Conservation (phyloP, 2,113 vertebrate species). For the Gadus macrocephalus region DNA sequence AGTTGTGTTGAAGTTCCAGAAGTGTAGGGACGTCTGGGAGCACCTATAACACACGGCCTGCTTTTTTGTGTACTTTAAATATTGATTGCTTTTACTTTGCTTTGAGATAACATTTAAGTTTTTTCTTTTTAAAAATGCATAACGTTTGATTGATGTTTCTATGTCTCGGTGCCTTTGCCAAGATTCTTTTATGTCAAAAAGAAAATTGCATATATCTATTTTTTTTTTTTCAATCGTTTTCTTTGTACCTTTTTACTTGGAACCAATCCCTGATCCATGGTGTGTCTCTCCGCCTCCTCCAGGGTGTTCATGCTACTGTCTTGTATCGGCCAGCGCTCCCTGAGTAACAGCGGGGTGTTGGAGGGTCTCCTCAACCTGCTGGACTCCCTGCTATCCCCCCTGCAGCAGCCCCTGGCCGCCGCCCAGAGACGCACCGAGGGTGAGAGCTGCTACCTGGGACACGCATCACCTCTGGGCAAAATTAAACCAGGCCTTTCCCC, state of each 20-base stretch:
- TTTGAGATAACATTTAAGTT: too few relatives aligned
- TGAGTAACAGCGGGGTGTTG: slow-evolving; percentile 95
- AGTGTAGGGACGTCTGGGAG: neutral
- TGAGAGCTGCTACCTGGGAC: slow-evolving; percentile 46
- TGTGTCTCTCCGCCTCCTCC: neutral
- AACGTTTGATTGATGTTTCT: too few relatives aligned
- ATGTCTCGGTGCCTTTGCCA: too few relatives aligned
- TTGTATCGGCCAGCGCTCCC: slow-evolving; percentile 96
- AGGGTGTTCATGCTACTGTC: slow-evolving; percentile 99
- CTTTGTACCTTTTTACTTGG: neutral
- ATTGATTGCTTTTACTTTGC: neutral
- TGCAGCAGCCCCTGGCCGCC: slow-evolving; percentile 82
- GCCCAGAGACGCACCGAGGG: slow-evolving; percentile 86
- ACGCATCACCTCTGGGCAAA: neutral
- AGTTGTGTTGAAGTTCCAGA: neutral
- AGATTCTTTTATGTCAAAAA: too few relatives aligned
- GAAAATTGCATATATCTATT: too few relatives aligned
- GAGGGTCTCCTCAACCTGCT: slow-evolving; percentile 95
- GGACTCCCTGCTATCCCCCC: slow-evolving; percentile 88
- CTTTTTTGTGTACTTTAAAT: neutral
- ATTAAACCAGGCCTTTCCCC: too few relatives aligned
- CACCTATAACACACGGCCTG: neutral
- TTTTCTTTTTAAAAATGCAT: too few relatives aligned
- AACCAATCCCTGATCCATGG: neutral
- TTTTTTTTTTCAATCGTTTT: neutral